Evolutionary conservation across 2,797 vertebrate genomes (phyloP).

Genomic region (Okamejei kenojei): DNA sequence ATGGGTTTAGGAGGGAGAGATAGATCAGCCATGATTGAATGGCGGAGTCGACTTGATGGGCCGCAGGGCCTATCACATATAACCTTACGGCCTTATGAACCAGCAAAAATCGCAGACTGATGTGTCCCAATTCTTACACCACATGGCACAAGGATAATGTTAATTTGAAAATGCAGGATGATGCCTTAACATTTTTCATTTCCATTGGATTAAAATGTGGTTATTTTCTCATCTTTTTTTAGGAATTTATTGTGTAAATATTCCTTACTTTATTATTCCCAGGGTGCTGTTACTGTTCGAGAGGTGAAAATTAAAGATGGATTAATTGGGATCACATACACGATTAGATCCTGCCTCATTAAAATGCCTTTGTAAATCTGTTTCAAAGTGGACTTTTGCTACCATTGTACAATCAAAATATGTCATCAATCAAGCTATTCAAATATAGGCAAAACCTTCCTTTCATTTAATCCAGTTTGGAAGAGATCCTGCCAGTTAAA

Average conservation of each 20-base stretch:
- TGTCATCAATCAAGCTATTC: conserved; percentile 9
- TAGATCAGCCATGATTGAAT: no score
- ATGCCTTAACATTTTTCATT: neutral
- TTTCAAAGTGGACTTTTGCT: conserved; percentile 12
- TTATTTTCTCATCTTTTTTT: conserved; percentile 2
- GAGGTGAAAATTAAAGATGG: conserved; percentile 22
- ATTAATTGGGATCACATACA: conserved; percentile 19
- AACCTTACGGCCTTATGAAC: no score
- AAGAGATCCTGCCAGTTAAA: neutral
- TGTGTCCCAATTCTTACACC: neutral
- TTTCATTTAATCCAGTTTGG: neutral
- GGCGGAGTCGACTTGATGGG: no score
- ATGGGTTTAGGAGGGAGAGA: no score
- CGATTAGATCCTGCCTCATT: conserved; percentile 16
- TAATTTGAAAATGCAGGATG: neutral
- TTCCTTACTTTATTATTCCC: conserved; percentile 21
- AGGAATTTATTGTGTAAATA: neutral
- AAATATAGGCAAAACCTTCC: neutral
- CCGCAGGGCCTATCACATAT: no score
- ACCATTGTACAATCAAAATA: neutral
- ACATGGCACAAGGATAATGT: neutral
- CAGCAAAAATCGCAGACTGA: no score
- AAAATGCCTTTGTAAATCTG: neutral
- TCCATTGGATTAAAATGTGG: neutral
- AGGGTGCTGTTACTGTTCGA: neutral